Percentiles rank a stretch among this genome's conserved stretches.
These are phyloP conservation scores for Heliconius sara DNA, from an alignment of 2,888 invertebrate species.

Conservation along the genomic window DNA sequence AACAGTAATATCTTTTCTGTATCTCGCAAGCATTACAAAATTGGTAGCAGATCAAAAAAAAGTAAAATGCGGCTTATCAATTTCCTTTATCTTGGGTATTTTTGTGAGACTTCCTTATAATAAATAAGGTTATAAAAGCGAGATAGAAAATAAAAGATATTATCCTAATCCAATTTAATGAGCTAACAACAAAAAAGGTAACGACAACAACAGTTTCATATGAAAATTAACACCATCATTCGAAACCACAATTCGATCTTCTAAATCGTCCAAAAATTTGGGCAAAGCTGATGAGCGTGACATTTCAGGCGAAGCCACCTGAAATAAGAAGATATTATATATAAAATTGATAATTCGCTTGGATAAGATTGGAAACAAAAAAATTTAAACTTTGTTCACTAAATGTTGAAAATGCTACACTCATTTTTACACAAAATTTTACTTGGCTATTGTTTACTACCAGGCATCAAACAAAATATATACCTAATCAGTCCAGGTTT, in stretches of 20 bases:
- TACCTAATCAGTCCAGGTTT: no score
- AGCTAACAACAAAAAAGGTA: constrained; percentile 16
- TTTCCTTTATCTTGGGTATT: no score
- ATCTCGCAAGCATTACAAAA: no score
- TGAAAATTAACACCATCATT: constrained; percentile 10
- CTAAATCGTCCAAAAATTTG: background rate
- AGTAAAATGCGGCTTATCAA: no score
- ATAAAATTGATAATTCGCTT: background rate
- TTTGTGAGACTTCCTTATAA: background rate
- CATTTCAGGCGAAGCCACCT: background rate
- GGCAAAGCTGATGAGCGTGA: background rate
- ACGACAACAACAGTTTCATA: constrained; percentile 12
- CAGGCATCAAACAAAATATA: no score
- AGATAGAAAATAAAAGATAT: background rate
- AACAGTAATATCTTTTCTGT: no score
- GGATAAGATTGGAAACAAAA: no score
- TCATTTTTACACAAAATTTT: no score
- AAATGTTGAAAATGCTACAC: no score
- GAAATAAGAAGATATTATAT: background rate
- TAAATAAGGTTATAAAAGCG: background rate
- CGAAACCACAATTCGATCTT: constrained; percentile 10
- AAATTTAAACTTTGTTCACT: no score
- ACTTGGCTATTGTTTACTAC: no score
- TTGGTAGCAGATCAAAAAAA: no score
- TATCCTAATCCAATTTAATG: background rate